phyloP scores from a whole-genome alignment of 2,888 invertebrate genomes.

The Cephus spinipes region DNA sequence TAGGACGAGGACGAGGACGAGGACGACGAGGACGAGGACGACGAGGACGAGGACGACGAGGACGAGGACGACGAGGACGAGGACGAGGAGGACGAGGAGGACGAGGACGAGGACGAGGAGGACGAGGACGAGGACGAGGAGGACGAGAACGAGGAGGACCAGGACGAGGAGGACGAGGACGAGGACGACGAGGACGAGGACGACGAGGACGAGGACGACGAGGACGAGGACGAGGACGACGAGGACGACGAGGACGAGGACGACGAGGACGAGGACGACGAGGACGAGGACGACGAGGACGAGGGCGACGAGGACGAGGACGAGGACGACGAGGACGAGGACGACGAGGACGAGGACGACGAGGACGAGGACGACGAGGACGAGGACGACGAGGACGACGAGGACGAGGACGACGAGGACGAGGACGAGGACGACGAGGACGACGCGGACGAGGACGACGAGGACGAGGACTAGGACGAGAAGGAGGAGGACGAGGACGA shows the following conservation, averaged over 20 bases:
- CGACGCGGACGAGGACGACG: too few relatives aligned
- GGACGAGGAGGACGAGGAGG: not conserved
- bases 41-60: not conserved
- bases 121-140: not conserved
- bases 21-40: not conserved
- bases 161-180: not conserved
- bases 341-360: constrained; percentile 2
- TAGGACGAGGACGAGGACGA: too few relatives aligned
- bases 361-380: not conserved
- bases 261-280: not conserved
- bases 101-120: too few relatives aligned
- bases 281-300: too few relatives aligned
- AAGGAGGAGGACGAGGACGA: too few relatives aligned
- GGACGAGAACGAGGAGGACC: too few relatives aligned
- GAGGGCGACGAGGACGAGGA: too few relatives aligned
- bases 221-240: not conserved
- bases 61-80: not conserved
- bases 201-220: not conserved
- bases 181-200: not conserved
- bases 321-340: not conserved
- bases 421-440: too few relatives aligned
- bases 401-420: too few relatives aligned
- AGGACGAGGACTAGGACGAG: too few relatives aligned
- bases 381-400: too few relatives aligned
- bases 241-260: constrained; percentile 8